phyloP scores from a whole-genome alignment of 2,113 vertebrate genomes.

The Aptenodytes forsteri region DNA sequence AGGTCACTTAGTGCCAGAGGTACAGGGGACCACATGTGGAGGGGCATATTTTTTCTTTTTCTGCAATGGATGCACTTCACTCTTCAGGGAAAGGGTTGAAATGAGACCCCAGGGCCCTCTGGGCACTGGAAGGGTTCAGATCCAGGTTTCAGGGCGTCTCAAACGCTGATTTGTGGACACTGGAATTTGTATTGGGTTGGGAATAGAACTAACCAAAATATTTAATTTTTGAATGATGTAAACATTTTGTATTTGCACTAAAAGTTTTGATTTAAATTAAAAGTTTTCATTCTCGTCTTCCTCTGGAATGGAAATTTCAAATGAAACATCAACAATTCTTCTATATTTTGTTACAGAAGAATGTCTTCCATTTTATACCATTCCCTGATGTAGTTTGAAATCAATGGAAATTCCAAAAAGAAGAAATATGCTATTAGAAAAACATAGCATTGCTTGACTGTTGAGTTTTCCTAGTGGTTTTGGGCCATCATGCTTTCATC shows the following conservation, averaged over 20 bases:
- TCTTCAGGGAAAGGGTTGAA: not conserved
- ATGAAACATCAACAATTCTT: not conserved
- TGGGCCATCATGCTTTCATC: not conserved
- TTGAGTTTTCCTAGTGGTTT: not conserved
- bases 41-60: not conserved
- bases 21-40: not conserved
- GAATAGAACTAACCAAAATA: not conserved
- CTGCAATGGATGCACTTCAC: not conserved
- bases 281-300: not conserved
- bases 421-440: not conserved
- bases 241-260: not conserved
- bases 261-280: not conserved
- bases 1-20: not conserved
- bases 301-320: not conserved
- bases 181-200: not conserved
- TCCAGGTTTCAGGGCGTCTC: not conserved
- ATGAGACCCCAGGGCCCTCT: not conserved
- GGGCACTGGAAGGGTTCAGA: not conserved
- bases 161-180: not conserved
- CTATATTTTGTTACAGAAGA: not conserved
- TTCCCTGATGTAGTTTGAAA: not conserved
- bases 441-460: not conserved
- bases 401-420: not conserved
- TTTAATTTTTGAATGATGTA: not conserved
- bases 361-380: not conserved